A percentile compares a stretch with the other conserved stretches of the same genome.
These are phyloP conservation scores for Lutraria lutraria DNA, from an alignment of 2,888 invertebrate species.

Conservation along the genomic window DNA sequence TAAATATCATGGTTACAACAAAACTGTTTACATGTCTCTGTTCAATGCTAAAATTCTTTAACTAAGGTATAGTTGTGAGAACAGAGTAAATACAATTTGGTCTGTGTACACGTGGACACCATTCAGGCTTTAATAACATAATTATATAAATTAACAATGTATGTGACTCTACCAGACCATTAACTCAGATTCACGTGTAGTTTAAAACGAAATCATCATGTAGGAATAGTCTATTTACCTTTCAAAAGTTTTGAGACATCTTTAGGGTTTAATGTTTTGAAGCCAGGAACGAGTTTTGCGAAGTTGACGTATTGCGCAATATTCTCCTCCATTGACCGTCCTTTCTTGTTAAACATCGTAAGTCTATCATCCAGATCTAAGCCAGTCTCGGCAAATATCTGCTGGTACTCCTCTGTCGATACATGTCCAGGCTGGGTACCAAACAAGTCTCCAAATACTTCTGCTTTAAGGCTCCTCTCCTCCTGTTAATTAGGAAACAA, in stretches of 20 bases:
- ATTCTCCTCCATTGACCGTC: slow-evolving; percentile 63
- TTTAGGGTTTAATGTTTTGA: slow-evolving; percentile 68
- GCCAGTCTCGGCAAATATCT: slow-evolving; percentile 75
- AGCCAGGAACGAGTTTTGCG: slow-evolving; percentile 73
- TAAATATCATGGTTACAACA: too few species aligned
- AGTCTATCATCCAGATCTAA: slow-evolving; percentile 74
- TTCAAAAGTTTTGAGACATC: slow-evolving; percentile 73
- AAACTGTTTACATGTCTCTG: too few species aligned
- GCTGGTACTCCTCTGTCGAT: slow-evolving; percentile 71
- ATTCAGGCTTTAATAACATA: too few species aligned
- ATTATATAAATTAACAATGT: too few species aligned
- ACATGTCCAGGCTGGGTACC: slow-evolving; percentile 57
- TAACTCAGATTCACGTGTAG: too few species aligned
- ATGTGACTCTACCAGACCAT: too few species aligned
- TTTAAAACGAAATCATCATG: not conserved
- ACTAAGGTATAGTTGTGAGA: too few species aligned
- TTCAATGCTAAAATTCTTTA: too few species aligned
- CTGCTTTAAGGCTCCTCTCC: slow-evolving; percentile 59
- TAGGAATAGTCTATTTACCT: slow-evolving; percentile 56
- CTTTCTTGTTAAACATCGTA: slow-evolving; percentile 66
- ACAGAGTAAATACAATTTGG: too few species aligned
- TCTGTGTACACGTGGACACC: too few species aligned
- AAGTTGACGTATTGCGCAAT: slow-evolving; percentile 74
- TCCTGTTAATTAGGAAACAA: slow-evolving; percentile 57
- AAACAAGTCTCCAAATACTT: slow-evolving; percentile 69